Conservation (phyloP, 2,888 invertebrate genomes). For the Carcina quercana region DNA sequence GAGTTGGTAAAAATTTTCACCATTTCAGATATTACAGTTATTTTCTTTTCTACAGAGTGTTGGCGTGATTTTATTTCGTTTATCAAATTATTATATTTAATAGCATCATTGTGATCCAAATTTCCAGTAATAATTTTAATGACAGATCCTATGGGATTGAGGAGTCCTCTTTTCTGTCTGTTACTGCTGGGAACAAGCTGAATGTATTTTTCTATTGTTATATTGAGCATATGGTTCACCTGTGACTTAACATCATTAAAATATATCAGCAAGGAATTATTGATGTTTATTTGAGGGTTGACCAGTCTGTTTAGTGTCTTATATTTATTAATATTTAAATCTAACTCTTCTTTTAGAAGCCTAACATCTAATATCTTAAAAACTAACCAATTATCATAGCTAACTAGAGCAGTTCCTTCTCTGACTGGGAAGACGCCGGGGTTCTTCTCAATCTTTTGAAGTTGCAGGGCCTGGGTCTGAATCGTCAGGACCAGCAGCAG, state of each 20-base stretch:
- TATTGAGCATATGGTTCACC: slow-evolving; percentile 9
- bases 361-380: slow-evolving; percentile 14
- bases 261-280: slow-evolving; percentile 1
- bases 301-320: slow-evolving; percentile 2
- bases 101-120: slow-evolving; percentile 20
- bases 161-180: slow-evolving; percentile 11
- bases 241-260: slow-evolving; percentile 11
- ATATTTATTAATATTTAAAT: slow-evolving; percentile 12
- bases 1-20: not conserved
- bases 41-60: slow-evolving; percentile 10
- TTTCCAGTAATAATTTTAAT: slow-evolving; percentile 21
- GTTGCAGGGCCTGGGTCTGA: slow-evolving; percentile 17
- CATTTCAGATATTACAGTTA: slow-evolving; percentile 12
- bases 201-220: slow-evolving; percentile 9
- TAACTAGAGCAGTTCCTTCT: slow-evolving; percentile 10
- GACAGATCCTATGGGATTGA: slow-evolving; percentile 14
- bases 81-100: slow-evolving; percentile 15
- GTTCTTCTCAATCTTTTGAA: slow-evolving; percentile 18
- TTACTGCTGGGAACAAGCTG: slow-evolving; percentile 5
- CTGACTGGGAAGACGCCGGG: slow-evolving; percentile 18
- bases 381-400: slow-evolving; percentile 10
- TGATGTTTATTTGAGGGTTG: slow-evolving; percentile 2
- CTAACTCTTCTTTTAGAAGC: slow-evolving; percentile 12
- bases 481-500: slow-evolving; percentile 5
- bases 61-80: slow-evolving; percentile 11